Conservation (phyloP, 2,797 vertebrate genomes). For the Mus caroli region DNA sequence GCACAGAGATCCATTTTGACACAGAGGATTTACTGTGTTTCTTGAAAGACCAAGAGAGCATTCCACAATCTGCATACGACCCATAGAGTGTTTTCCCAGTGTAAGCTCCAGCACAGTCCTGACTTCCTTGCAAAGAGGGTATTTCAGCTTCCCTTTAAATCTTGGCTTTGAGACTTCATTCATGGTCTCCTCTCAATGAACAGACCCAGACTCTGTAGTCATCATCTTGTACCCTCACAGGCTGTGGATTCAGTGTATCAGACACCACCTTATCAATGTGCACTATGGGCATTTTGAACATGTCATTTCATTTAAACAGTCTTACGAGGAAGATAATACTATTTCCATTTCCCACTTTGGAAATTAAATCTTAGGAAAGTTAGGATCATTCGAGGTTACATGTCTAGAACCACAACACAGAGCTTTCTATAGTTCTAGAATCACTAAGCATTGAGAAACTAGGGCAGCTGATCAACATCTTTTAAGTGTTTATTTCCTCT, state of each 20-base stretch:
- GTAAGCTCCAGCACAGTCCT: background rate
- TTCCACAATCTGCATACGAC: background rate
- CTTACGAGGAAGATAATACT: background rate
- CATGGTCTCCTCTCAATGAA: background rate
- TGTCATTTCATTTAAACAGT: background rate
- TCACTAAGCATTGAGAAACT: background rate
- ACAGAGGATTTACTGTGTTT: background rate
- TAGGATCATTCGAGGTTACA: background rate
- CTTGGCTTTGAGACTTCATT: background rate
- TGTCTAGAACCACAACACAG: background rate
- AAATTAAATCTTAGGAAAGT: constrained; percentile 23
- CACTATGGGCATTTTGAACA: background rate
- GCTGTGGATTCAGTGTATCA: background rate
- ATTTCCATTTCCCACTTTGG: background rate
- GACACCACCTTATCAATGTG: background rate
- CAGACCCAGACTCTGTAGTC: background rate
- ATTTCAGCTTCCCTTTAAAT: background rate
- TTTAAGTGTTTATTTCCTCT: constrained; percentile 31
- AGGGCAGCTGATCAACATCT: background rate
- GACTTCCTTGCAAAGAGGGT: background rate
- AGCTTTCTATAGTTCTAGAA: constrained; percentile 13
- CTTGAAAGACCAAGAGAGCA: background rate
- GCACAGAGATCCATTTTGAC: background rate
- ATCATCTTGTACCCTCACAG: background rate
- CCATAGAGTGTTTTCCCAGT: background rate